Percentiles rank a stretch among this genome's conserved stretches.
Evolutionary conservation across 2,797 vertebrate species (phyloP).

Genomic region (Manis pentadactyla): DNA sequence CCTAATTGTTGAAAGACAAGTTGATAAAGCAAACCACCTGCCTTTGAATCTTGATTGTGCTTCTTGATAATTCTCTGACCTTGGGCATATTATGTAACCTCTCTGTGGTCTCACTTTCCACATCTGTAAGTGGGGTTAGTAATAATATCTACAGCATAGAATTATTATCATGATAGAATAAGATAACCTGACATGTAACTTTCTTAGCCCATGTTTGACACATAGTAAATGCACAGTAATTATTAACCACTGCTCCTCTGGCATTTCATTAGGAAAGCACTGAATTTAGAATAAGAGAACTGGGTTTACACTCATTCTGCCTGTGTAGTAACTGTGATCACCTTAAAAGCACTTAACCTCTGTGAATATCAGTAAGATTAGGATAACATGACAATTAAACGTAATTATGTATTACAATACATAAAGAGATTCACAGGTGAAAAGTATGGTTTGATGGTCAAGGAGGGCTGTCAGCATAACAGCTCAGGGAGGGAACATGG

Average conservation of each 20-base stretch:
- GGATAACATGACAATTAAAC: not conserved
- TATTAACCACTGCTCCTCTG: not conserved
- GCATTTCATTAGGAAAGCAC: not conserved
- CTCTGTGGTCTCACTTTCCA: not conserved
- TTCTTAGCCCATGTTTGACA: not conserved
- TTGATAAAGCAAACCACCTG: not conserved
- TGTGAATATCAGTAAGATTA: not conserved
- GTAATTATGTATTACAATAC: not conserved
- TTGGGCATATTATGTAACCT: not conserved
- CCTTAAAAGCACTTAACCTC: not conserved
- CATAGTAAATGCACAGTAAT: not conserved
- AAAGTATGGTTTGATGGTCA: not conserved
- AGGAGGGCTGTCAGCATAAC: not conserved
- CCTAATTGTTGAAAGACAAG: not conserved
- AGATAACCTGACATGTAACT: not conserved
- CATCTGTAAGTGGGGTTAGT: not conserved
- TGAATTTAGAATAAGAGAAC: not conserved
- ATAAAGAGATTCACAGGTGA: not conserved
- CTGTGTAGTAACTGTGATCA: not conserved
- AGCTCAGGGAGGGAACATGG: fast-evolving
- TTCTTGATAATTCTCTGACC: not conserved
- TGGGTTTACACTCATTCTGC: not conserved
- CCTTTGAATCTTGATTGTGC: not conserved
- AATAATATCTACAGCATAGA: not conserved
- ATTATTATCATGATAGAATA: not conserved